Evolutionary conservation across 2,888 invertebrate genomes (phyloP).

Genomic region (Clepsis dumicolana): DNA sequence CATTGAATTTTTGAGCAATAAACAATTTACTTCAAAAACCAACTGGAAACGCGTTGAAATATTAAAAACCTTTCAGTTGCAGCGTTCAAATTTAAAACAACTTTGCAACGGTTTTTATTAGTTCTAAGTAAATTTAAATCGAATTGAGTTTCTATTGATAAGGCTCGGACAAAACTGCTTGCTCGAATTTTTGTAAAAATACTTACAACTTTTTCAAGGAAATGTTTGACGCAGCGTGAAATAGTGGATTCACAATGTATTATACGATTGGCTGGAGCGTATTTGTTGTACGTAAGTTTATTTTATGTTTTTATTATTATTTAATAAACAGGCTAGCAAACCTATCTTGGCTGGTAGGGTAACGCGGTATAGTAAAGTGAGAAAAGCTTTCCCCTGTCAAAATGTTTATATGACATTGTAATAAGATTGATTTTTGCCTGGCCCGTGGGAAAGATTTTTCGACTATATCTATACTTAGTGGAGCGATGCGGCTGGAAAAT

Average conservation of each 20-base stretch:
- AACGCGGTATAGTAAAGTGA: too few relatives aligned
- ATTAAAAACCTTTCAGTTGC: neutral
- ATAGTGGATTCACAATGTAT: conserved; percentile 14
- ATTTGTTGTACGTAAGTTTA: conserved; percentile 14
- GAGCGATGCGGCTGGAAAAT: too few relatives aligned
- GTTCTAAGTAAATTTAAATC: conserved; percentile 4
- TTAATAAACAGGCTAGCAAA: too few relatives aligned
- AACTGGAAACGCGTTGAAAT: neutral
- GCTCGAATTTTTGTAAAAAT: neutral
- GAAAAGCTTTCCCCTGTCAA: too few relatives aligned
- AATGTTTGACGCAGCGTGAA: conserved; percentile 14
- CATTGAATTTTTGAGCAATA: too few relatives aligned
- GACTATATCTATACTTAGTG: too few relatives aligned
- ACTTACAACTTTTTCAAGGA: neutral
- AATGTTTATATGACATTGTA: too few relatives aligned
- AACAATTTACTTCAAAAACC: neutral
- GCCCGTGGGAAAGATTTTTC: too few relatives aligned
- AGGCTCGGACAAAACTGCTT: conserved; percentile 5
- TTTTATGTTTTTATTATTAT: neutral
- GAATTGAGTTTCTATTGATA: conserved; percentile 16
- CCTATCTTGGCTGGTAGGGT: too few relatives aligned
- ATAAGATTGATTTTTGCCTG: too few relatives aligned
- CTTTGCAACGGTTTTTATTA: conserved; percentile 15
- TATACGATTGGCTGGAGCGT: conserved; percentile 5
- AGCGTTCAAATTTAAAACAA: neutral